These are phyloP conservation scores for Agrypnia vestita DNA, from an alignment of 1,140 invertebrate species.

Conservation along the genomic window DNA sequence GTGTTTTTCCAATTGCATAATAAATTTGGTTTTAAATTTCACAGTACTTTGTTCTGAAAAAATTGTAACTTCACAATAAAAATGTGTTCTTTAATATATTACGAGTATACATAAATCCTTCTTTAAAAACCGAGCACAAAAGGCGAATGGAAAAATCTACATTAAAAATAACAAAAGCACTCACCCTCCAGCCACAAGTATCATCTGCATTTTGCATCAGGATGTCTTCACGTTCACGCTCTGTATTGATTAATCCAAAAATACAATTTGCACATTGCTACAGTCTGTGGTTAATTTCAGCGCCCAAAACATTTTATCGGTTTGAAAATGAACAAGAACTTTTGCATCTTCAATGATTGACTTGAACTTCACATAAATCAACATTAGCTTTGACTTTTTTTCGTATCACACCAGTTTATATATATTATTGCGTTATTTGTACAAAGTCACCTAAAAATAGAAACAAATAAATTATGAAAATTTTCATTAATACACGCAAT, in stretches of 20 bases:
- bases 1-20: too few relatives aligned
- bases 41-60: too few relatives aligned
- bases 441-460: too few relatives aligned
- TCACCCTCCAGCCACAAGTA: constrained; percentile 59
- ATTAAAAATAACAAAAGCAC: constrained; percentile 1
- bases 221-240: constrained; percentile 43
- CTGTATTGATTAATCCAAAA: constrained; percentile 38
- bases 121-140: too few relatives aligned
- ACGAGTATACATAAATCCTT: too few relatives aligned
- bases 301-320: constrained; percentile 38
- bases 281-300: background rate
- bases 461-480: too few relatives aligned
- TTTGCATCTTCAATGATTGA: constrained; percentile 46
- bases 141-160: background rate
- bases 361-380: constrained; percentile 10
- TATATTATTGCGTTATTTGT: too few relatives aligned
- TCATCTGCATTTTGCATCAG: constrained; percentile 61
- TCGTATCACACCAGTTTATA: background rate
- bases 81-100: too few relatives aligned
- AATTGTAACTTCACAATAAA: too few relatives aligned
- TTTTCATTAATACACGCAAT: too few relatives aligned
- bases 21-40: too few relatives aligned
- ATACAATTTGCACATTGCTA: background rate
- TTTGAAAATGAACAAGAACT: constrained; percentile 55
- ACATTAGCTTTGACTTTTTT: constrained; percentile 9